Conservation (phyloP, 35 echinoderm and acorn worm species). For the Stichopus chloronotus region DNA sequence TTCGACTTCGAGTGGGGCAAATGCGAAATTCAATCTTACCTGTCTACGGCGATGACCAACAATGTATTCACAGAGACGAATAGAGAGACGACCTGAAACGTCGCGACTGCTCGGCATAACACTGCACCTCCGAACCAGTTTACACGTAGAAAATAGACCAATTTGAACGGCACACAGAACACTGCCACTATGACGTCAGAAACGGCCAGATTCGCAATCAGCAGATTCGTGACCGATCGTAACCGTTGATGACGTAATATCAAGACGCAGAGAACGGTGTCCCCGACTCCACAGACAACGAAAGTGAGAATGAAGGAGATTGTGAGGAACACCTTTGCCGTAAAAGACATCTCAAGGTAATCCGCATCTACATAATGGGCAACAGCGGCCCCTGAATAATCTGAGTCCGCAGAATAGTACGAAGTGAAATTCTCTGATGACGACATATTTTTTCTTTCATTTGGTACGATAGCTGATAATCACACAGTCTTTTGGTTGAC, state of each 20-base stretch:
- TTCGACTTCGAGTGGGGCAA: no score
- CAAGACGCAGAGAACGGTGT: slow-evolving; percentile 77
- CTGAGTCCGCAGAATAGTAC: not conserved
- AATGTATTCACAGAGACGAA: slow-evolving; percentile 95
- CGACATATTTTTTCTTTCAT: not conserved
- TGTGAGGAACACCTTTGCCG: slow-evolving; percentile 69
- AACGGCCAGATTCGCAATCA: slow-evolving; percentile 88
- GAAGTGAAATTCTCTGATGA: not conserved
- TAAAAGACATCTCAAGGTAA: slow-evolving; percentile 4
- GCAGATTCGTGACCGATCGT: slow-evolving; percentile 86
- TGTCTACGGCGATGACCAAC: slow-evolving; percentile 87
- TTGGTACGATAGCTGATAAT: no score
- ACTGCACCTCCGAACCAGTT: slow-evolving; percentile 73
- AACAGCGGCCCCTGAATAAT: not conserved
- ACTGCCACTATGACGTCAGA: slow-evolving; percentile 88
- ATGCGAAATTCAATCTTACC: slow-evolving; percentile 61
- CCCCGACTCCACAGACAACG: slow-evolving; percentile 80
- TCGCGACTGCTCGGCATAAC: slow-evolving; percentile 75
- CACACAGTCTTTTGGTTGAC: not conserved
- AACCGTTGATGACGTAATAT: slow-evolving; percentile 78
- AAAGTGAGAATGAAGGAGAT: slow-evolving; percentile 78
- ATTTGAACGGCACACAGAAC: slow-evolving; percentile 72
- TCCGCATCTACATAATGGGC: not conserved
- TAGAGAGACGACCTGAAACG: slow-evolving; percentile 76
- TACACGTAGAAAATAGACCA: slow-evolving; percentile 71